phyloP scores from a whole-genome alignment of 2,113 vertebrate species.

The Micromys minutus region DNA sequence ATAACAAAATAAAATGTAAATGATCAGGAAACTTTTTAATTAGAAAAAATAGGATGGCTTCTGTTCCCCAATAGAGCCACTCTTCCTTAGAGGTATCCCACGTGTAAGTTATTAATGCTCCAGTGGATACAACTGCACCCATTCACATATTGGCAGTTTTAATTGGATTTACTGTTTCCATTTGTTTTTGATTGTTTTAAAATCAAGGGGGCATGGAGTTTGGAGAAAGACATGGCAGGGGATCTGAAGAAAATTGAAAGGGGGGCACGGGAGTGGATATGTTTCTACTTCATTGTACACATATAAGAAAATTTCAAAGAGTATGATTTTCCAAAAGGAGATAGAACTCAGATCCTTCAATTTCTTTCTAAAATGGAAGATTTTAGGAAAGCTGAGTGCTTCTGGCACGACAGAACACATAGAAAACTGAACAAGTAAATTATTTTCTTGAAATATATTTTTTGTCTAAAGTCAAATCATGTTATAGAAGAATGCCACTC shows the following conservation, averaged over 20 bases:
- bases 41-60: background rate
- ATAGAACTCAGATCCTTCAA: background rate
- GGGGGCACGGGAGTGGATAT: background rate
- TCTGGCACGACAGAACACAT: background rate
- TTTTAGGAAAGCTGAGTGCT: background rate
- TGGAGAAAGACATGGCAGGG: background rate
- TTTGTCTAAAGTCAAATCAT: background rate
- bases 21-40: background rate
- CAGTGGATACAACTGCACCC: background rate
- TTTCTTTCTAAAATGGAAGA: slow-evolving; percentile 2
- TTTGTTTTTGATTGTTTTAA: background rate
- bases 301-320: background rate
- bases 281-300: background rate
- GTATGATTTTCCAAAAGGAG: background rate
- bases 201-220: background rate
- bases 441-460: background rate
- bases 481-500: background rate
- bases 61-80: background rate
- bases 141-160: background rate
- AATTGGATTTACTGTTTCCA: too few species aligned
- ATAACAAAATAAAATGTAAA: background rate
- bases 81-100: background rate
- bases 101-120: background rate
- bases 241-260: background rate
- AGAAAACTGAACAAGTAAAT: slow-evolving; percentile 22